phyloP scores from a whole-genome alignment of 2,797 vertebrate genomes.

The Rhyacichthys aspro region DNA sequence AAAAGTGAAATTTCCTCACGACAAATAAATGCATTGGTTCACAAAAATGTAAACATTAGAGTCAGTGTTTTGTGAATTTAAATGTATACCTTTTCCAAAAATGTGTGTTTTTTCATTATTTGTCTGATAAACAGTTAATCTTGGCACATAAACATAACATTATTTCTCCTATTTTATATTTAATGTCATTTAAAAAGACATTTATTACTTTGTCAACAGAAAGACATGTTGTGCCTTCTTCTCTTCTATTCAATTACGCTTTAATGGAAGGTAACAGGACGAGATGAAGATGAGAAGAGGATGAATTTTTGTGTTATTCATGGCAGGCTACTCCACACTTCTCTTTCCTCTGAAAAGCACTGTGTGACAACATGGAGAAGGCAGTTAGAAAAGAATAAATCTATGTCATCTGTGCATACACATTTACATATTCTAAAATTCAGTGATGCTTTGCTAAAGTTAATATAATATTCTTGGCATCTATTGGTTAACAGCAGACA shows the following conservation, averaged over 20 bases:
- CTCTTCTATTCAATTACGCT: background rate
- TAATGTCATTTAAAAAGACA: background rate
- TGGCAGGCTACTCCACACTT: conserved; percentile 74
- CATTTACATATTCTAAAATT: too few species aligned
- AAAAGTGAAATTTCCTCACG: background rate
- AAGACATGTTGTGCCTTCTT: background rate
- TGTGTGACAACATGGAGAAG: conserved; percentile 48
- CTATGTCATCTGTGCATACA: too few species aligned
- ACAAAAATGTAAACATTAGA: too few species aligned
- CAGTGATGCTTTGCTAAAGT: too few species aligned
- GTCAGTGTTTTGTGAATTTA: too few species aligned
- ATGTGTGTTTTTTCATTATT: too few species aligned
- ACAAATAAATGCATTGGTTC: background rate
- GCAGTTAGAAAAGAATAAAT: too few species aligned
- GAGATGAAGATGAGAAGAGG: background rate
- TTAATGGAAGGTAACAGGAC: background rate
- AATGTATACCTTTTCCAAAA: too few species aligned
- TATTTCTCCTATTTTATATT: background rate
- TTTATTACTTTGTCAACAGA: background rate
- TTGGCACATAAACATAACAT: background rate
- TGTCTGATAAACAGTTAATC: background rate
- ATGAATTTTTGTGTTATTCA: background rate
- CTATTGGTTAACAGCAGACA: too few species aligned
- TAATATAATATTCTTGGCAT: too few species aligned
- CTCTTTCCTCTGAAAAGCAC: conserved; percentile 92